Evolutionary conservation across 2,113 vertebrate genomes (phyloP), one percentile per base, ranked within the genome.

Genomic region (Coryphaenoides rupestris): DNA sequence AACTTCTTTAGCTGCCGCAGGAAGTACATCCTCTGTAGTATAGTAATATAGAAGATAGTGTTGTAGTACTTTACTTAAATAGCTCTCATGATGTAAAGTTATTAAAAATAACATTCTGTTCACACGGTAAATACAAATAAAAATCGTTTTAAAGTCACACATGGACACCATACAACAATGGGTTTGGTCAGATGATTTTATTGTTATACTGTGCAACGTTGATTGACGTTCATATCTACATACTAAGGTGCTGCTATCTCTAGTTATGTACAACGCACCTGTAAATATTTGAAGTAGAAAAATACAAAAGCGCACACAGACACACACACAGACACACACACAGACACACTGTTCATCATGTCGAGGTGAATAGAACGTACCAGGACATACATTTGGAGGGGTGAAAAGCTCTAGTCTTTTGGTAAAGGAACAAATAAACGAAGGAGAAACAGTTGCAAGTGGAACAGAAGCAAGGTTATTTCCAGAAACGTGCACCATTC

Each of bases 331-430:
- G n/a, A n/a, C n/a, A n/a, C n/a, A n/a, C n/a, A n/a, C n/a, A n/a
- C n/a, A n/a, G n/a, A n/a, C n/a, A 85, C 69, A 69, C 64, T 76
- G 66, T 58, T 77, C 58, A 75, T 70, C 63, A 70, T 78, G 45
- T 72, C 69, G 69, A 72, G n/a, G 55, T 33, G 49, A 28, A 46
- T 5, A 62, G 26, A 55, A 50, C 47, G 55, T 55, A 66, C 50
- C 63, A 63, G 9, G 56, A 77, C 21, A 28, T 24, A 79, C 14
- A 65, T 52, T 26, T 53, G 57, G 47, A 19, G 65, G n/a, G n/a
- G n/a, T n/a, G 77, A 84, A 87, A 89, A 90, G 86, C 86, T 86
- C 69, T 75, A 86, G 87, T 77, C 85, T 82, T 82, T 85, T 84
- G 75, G 72, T 80, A 68, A 53, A 68, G 57, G 72, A 7, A 24